Evolutionary conservation across 2,888 invertebrate genomes (phyloP).

Genomic region (Minunthozetes semirufus): DNA sequence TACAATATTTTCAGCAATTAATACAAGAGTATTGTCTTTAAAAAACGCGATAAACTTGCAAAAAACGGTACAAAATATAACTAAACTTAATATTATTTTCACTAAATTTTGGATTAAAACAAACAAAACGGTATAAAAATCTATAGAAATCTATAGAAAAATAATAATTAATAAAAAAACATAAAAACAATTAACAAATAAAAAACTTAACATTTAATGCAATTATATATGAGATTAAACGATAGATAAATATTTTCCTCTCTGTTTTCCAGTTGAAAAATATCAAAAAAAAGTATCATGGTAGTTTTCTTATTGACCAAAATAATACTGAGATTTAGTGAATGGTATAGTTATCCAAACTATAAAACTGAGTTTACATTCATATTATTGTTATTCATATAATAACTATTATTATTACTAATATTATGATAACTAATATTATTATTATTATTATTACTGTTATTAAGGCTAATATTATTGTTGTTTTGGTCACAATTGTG

Average conservation of each 20-base stretch:
- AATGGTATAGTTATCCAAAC: not conserved
- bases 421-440: no score
- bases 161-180: not conserved
- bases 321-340: slow-evolving; percentile 9
- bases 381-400: not conserved
- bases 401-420: not conserved
- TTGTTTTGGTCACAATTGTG: not conserved
- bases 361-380: not conserved
- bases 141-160: not conserved
- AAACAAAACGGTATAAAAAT: not conserved
- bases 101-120: not conserved
- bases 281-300: not conserved
- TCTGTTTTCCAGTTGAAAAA: not conserved
- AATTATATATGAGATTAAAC: not conserved
- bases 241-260: no score
- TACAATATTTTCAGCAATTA: no score
- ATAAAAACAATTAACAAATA: not conserved
- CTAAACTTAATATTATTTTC: not conserved
- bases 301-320: not conserved
- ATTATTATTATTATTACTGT: slow-evolving; percentile 3
- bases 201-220: not conserved
- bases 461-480: not conserved
- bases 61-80: no score
- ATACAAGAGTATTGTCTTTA: no score
- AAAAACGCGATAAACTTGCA: no score